Conservation (phyloP, 2,113 vertebrate species). For the Sprattus sprattus region DNA sequence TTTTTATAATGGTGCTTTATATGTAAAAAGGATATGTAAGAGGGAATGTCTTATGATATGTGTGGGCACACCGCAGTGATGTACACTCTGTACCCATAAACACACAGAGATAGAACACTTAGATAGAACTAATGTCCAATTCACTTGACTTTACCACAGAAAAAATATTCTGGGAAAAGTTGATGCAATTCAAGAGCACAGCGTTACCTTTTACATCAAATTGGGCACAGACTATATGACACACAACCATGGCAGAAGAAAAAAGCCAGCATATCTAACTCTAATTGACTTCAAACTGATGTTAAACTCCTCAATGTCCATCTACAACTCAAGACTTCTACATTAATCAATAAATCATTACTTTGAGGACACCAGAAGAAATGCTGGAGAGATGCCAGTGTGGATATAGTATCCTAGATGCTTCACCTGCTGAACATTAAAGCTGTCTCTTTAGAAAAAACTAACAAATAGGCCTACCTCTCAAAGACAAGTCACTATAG, state of each 20-base stretch:
- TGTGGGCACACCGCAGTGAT: neutral
- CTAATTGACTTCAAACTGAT: neutral
- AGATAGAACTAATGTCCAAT: no score
- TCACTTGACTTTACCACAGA: no score
- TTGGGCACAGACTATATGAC: neutral
- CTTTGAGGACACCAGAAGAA: neutral
- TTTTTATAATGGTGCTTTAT: no score
- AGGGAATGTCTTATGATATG: neutral
- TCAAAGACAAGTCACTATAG: neutral
- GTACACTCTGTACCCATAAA: neutral
- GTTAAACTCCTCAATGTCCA: neutral
- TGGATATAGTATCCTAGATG: neutral
- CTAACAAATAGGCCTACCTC: neutral
- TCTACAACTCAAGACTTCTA: neutral
- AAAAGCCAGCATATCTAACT: neutral
- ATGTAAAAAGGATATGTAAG: neutral
- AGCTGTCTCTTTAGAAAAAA: neutral
- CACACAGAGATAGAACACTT: no score
- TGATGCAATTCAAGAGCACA: neutral
- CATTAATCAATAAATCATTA: slow-evolving; percentile 1
- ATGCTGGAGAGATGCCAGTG: neutral
- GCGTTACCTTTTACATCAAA: neutral
- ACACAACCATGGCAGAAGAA: neutral
- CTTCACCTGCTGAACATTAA: neutral
- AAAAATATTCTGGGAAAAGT: no score